Evolutionary conservation across 2,888 invertebrate genomes (phyloP), one percentile per base, ranked within the genome.

Genomic region (Megalurothrips usitatus): DNA sequence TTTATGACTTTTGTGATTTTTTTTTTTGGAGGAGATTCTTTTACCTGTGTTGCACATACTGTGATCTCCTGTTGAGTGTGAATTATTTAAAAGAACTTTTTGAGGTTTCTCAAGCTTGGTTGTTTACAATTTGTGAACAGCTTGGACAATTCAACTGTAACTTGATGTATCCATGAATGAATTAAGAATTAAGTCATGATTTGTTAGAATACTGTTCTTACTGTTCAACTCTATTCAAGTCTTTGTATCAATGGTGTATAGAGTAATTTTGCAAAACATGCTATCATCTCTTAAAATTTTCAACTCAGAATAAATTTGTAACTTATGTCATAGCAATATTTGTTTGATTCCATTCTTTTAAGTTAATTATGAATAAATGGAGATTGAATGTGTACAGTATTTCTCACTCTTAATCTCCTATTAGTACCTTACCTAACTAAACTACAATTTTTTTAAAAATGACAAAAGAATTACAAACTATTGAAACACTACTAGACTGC

Each of bases 31-130:
- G 34, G 34, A 6, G 34, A 43, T 43, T 75, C 23, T 75, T 75
- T 75, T 75, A 75, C 68, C 12, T 26, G 23, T 75, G n/a, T 75
- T 75, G 68, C 68, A 75, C 68, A 75, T 75, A 75, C 23, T 75
- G 68, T 75, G 68, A 75, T 75, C 68, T 75, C 68, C 68, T 58
- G 12, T 26, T 26, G 26, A 26, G 68, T 26, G 68, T 75, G 68
- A 75, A 26, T 75, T 23, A 75, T 26, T 12, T 75, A 11, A 75
- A 43, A 43, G 58, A 58, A 58, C 19, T 58, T 19, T 58, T 58
- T 19, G 58, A 19, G 19, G 19, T 14, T 58, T 58, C 58, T 58
- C 58, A 19, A 6, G 11, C 14, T 58, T 58, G 6, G 6, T 58
- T 17, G 58, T 19, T 19, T 19, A 14, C 17, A 6, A 6, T 58